These are phyloP conservation scores for Hedya salicella DNA, from an alignment of 2,888 invertebrate genomes.

Conservation along the genomic window DNA sequence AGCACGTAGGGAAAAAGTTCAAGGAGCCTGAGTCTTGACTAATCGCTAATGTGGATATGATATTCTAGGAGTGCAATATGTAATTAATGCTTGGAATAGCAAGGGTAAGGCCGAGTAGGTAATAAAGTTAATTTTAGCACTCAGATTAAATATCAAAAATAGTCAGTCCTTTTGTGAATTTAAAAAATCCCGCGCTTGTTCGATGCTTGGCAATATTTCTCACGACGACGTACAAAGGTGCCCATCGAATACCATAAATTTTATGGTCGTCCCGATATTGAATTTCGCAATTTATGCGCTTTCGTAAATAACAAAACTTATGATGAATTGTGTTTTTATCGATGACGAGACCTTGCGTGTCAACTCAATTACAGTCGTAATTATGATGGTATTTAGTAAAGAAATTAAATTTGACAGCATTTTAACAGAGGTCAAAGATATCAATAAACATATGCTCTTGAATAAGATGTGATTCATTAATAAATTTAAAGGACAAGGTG, in stretches of 20 bases:
- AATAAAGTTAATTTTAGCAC: constrained; percentile 53
- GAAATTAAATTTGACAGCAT: constrained; percentile 24
- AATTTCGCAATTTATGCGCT: constrained; percentile 70
- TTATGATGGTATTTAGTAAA: constrained; percentile 23
- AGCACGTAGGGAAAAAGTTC: constrained; percentile 40
- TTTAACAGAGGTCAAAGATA: constrained; percentile 21
- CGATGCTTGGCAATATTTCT: constrained; percentile 68
- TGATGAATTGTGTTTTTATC: constrained; percentile 55
- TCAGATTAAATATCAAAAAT: constrained; percentile 51
- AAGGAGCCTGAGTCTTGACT: constrained; percentile 34
- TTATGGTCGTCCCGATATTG: constrained; percentile 72
- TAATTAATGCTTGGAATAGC: constrained; percentile 44
- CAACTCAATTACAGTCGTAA: constrained; percentile 49
- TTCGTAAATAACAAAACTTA: constrained; percentile 56
- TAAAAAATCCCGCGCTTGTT: constrained; percentile 62
- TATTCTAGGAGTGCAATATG: too few relatives aligned
- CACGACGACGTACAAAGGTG: constrained; percentile 66
- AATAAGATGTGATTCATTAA: constrained; percentile 10
- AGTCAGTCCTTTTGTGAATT: constrained; percentile 68
- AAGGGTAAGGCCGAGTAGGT: constrained; percentile 53
- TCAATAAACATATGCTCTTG: constrained; percentile 11
- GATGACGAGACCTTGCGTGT: constrained; percentile 59
- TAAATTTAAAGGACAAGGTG: constrained; percentile 25
- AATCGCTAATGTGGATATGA: constrained; percentile 15
- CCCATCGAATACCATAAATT: constrained; percentile 71